Evolutionary conservation across 2,797 vertebrate species (phyloP), one percentile per base, ranked within the genome.

Genomic region (Odontamblyopus lacepedii): DNA sequence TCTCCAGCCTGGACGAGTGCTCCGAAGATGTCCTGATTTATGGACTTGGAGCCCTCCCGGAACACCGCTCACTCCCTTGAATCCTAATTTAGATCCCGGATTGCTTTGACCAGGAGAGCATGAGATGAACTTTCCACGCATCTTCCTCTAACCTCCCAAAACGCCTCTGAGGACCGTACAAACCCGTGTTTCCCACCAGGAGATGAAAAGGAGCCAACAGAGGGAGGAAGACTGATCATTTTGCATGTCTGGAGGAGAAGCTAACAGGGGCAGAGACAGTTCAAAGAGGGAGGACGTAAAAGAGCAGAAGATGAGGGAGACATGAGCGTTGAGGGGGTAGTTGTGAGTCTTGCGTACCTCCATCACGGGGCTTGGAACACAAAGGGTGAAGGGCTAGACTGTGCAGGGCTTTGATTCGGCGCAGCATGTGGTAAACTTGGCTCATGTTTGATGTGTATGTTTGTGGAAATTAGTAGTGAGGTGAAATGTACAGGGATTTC

Each of bases 21-120:
- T 71, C 81, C 75, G 86, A 85, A 86, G 75, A 88, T 86, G 77
- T 84, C 87, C 80, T 88, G 89, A 91, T 91, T 89, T 87, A 89
- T 88, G 83, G 82, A 87, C 76, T 84, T 76, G 72, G 56, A 70
- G 70, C 64, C 76, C 66, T 48, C 75, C 86, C 57, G 57, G 82
- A 71, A 75, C 71, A 73, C 78, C 63, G 70, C 56, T 2, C 78
- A 2, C 78, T 66, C 61, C 73, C 73, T 73, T 87, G 90, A 91
- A 91, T 91, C 84, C 67, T 85, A 88, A 91, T 90, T 87, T 76
- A n/a, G 23, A 75, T 70, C 71, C 62, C 77, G 78, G 75, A 73
- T 76, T 70, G 81, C 76, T 79, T 79, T 18, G 0, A 30, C 69
- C 72, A 81, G 73, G 72, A 71, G 79, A 63, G 69, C 82, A 76